Evolutionary conservation across 1,140 invertebrate species (phyloP), one percentile per base, ranked within the genome.

Genomic region (Cotesia vestalis): DNA sequence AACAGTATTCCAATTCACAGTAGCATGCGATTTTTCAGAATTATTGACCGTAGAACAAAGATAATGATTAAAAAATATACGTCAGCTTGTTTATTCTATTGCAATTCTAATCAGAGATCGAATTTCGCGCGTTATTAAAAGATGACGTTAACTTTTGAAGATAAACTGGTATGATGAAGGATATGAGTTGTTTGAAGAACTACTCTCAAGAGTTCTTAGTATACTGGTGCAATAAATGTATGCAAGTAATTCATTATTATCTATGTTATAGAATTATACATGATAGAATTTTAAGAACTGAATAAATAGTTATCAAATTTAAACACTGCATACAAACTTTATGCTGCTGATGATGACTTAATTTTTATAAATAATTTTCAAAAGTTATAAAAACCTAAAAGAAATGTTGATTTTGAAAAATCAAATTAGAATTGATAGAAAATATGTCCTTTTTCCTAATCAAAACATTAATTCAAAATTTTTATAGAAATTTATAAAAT

Each of bases 121-220:
- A 34, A 61, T 61, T 27, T 61, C 60, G 17, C 20, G 6, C 34
- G 53, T 46, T 46, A 27, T 61, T 20, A 34, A 27, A 34, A 61
- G 60, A 61, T 61, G 60, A 61, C 60, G 60, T 34, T 14, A 34
- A 61, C 60, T 34, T 34, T 11, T 34, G 60, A 61, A 11, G 60
- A 61, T 34, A 34, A 57, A 14, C 27, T 27, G 27, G 27, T 27
- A 46, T 46, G 6, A 46, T 6, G 11, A 57, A 57, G 12, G 20
- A 6, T 6, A 20, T 20, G 12, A 61, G 60, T 14, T 36, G 34
- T 61, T 61, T 34, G 60, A 61, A 34, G 60, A 61, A 61, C 60
- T 61, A 27, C 20, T 36, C 14, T 46, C 8, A 46, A 27, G 60
- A 61, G 60, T 61, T 61, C 60, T 12, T 20, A 34, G 53, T 57